A percentile compares a stretch with the other conserved stretches of the same genome.
These are phyloP conservation scores for Thumatha senex DNA, from an alignment of 2,888 invertebrate species.

Conservation along the genomic window DNA sequence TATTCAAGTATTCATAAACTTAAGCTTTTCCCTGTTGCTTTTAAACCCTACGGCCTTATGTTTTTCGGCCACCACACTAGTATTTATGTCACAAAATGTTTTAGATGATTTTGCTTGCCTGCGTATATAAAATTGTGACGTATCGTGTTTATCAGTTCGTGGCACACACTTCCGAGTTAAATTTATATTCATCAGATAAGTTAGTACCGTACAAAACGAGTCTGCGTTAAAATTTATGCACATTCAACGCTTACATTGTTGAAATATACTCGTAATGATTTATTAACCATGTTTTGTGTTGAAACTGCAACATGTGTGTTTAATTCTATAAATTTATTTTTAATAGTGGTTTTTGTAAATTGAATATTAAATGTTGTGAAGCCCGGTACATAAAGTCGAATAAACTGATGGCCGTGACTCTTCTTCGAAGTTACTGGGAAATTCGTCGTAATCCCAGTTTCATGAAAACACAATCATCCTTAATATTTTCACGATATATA, in stretches of 20 bases:
- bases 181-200: not conserved
- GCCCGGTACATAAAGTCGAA: too few species aligned
- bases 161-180: not conserved
- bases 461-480: too few species aligned
- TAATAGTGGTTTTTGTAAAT: not conserved
- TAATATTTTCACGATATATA: too few species aligned
- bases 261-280: not conserved
- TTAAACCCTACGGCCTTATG: too few species aligned
- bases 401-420: too few species aligned
- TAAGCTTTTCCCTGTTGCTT: too few species aligned
- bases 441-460: too few species aligned
- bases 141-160: not conserved
- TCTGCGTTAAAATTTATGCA: not conserved
- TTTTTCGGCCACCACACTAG: too few species aligned
- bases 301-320: not conserved
- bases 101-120: not conserved
- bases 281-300: not conserved
- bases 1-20: too few species aligned
- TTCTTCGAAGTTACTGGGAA: too few species aligned
- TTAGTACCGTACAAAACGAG: constrained; percentile 1
- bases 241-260: constrained; percentile 1
- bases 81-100: too few species aligned
- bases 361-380: too few species aligned
- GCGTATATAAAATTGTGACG: not conserved
- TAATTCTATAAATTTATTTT: not conserved